phyloP scores from a whole-genome alignment of 1,140 invertebrate species.

The Pissodes strobi region DNA sequence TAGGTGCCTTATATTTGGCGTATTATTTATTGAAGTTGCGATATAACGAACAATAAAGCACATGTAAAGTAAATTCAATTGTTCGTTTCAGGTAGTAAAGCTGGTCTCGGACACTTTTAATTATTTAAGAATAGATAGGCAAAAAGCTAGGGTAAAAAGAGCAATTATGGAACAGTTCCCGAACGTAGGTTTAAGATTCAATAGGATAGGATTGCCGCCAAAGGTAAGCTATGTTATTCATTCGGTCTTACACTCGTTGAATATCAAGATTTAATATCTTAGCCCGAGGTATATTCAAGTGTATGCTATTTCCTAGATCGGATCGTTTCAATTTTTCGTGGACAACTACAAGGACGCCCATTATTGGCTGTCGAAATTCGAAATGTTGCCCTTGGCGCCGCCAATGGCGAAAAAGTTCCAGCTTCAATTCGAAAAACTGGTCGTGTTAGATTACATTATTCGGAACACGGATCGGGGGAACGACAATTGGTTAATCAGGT shows the following conservation, averaged over 20 bases:
- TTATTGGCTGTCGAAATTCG: slow-evolving; percentile 93
- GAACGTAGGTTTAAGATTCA: slow-evolving; percentile 86
- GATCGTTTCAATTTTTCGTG: slow-evolving; percentile 97
- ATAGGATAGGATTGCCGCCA: slow-evolving; percentile 92
- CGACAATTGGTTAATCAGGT: slow-evolving; percentile 97
- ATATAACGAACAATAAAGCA: slow-evolving; percentile 30
- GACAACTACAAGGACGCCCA: slow-evolving; percentile 97
- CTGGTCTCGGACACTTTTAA: slow-evolving; percentile 98
- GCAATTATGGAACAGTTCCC: slow-evolving; percentile 95
- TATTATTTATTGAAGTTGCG: too few relatives aligned
- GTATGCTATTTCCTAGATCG: slow-evolving; percentile 66
- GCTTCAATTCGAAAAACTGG: slow-evolving; percentile 92
- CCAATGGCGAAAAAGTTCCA: slow-evolving; percentile 83
- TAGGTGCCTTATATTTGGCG: too few relatives aligned
- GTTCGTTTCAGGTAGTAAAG: slow-evolving; percentile 77
- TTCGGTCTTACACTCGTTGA: too few relatives aligned
- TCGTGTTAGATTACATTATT: slow-evolving; percentile 98
- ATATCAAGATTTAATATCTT: too few relatives aligned
- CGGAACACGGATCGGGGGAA: slow-evolving; percentile 99
- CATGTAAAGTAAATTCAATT: slow-evolving; percentile 8
- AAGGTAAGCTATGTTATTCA: slow-evolving; percentile 86
- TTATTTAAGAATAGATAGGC: slow-evolving; percentile 93
- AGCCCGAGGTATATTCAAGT: neutral
- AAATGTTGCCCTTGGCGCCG: slow-evolving; percentile 80
- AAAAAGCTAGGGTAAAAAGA: slow-evolving; percentile 93